Base-by-base conservation (phyloP, 2,113 vertebrate species). In the Gambusia affinis region DNA sequence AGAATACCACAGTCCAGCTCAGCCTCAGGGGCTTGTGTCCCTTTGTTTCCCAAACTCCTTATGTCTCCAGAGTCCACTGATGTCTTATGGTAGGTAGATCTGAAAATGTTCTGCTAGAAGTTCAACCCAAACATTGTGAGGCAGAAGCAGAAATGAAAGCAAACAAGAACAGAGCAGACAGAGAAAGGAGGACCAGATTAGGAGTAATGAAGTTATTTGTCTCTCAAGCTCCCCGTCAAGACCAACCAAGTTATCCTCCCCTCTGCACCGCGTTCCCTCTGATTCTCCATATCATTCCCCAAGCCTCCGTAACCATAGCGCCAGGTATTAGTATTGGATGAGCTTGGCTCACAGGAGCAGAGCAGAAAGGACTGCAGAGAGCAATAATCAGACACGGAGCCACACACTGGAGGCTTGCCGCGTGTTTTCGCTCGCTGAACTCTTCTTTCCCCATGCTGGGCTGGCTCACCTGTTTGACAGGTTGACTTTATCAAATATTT, bases 251-350 rank as follows among this genome's bases (percentile, higher is more conserved):
- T 73, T 67, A 76, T 39, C 51, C 31, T 47, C 33, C 67, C 11
- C 60, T 69, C 17, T n/a, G 22, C 51, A n/a, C 51, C 7, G 51
- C 24, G 12, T n/a, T 60, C 44, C 75, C 39, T 47, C 61, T 17
- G 35, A 31, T 60, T 60, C 83, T 65, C 37, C 39, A 69, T 66
- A 77, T 72, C 76, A 70, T 68, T 66, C 82, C 88, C 60, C 33
- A 78, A 85, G 86, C 75, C 80, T 72, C 65, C 60, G 91, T 91
- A 88, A 92, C 92, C 90, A 93, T 89, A 87, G 91, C 80, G 70
- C 72, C 4, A 75, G 75, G 91, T 84, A 82, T 93, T 91, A 87
- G 76, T 65, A 83, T 27, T 60, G 73, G 73, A 63, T 87, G 70
- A 62, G 44, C 57, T 31, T 28, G 27, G 75, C 78, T 76, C 78